A percentile compares a stretch with the other conserved stretches of the same genome.
phyloP scores from a whole-genome alignment of 2,888 invertebrate species.

The Eubasilissa splendida region DNA sequence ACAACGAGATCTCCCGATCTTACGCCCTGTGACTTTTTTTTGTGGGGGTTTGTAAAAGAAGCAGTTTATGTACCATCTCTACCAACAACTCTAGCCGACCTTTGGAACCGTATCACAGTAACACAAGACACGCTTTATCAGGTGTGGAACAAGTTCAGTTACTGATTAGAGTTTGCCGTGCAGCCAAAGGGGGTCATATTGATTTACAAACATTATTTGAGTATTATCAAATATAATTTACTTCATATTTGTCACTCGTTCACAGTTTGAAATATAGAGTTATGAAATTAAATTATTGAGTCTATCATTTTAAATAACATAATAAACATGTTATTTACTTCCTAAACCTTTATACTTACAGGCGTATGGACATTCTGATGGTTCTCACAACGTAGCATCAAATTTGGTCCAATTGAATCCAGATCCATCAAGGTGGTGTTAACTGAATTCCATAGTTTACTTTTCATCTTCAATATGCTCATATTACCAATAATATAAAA shows the following conservation, averaged over 20 bases:
- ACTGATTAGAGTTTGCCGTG: background rate
- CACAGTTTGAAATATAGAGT: too few relatives aligned
- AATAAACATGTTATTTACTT: background rate
- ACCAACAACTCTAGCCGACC: too few relatives aligned
- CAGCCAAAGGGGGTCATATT: background rate
- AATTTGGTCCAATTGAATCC: slow-evolving; percentile 66
- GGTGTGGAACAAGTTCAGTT: background rate
- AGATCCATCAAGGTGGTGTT: slow-evolving; percentile 67
- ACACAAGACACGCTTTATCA: too few relatives aligned
- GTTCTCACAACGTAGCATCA: slow-evolving; percentile 70
- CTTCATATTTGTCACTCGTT: too few relatives aligned
- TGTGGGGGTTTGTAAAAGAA: too few relatives aligned
- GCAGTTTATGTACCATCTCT: too few relatives aligned
- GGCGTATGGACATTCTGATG: slow-evolving; percentile 67
- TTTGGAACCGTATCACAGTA: too few relatives aligned
- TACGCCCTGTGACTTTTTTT: too few relatives aligned
- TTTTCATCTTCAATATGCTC: slow-evolving; percentile 68
- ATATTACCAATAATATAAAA: slow-evolving; percentile 82
- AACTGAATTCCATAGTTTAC: slow-evolving; percentile 72
- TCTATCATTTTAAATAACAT: too few relatives aligned
- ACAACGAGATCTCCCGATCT: too few relatives aligned
- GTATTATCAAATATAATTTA: too few relatives aligned
- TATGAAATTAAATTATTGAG: too few relatives aligned
- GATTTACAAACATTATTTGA: background rate
- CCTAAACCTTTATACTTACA: slow-evolving; percentile 60